Percentiles rank a stretch among this genome's conserved stretches.
Evolutionary conservation across 2,797 vertebrate species (phyloP).

Genomic region (Meriones psammophilus): DNA sequence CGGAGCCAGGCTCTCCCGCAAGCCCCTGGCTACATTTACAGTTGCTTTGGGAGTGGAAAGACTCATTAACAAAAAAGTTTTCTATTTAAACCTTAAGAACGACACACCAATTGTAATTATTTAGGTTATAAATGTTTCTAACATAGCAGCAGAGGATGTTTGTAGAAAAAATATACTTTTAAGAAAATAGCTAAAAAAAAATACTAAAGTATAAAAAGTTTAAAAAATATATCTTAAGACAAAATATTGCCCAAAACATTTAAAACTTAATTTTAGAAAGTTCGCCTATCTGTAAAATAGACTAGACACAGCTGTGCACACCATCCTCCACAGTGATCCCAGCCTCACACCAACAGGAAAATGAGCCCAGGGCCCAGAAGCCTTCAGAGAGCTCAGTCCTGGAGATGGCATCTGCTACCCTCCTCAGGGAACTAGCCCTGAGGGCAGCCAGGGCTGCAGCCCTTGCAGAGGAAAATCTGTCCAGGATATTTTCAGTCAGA

Average conservation of each 20-base stretch:
- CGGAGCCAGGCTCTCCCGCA: not conserved
- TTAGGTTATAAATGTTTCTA: slow-evolving; percentile 82
- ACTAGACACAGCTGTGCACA: not conserved
- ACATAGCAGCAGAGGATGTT: slow-evolving; percentile 88
- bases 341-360: slow-evolving; percentile 41
- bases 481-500: slow-evolving; percentile 45
- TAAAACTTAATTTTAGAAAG: slow-evolving; percentile 74
- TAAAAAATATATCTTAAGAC: slow-evolving; percentile 87
- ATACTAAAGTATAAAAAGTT: slow-evolving; percentile 86
- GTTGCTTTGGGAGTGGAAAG: slow-evolving; percentile 71
- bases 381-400: slow-evolving; percentile 11
- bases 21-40: slow-evolving; percentile 62
- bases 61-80: slow-evolving; percentile 48
- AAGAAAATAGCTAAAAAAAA: slow-evolving; percentile 89
- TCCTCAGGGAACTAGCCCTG: not conserved
- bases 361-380: slow-evolving; percentile 19
- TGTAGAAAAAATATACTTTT: slow-evolving; percentile 90
- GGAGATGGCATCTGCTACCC: not conserved
- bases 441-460: slow-evolving; percentile 54
- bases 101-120: slow-evolving; percentile 82
- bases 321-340: not conserved
- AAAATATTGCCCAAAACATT: slow-evolving; percentile 83
- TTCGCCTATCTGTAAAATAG: slow-evolving; percentile 23
- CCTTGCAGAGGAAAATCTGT: not conserved
- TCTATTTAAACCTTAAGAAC: slow-evolving; percentile 84